Evolutionary conservation across 2,113 vertebrate genomes (phyloP).

Genomic region (Piaya cayana): DNA sequence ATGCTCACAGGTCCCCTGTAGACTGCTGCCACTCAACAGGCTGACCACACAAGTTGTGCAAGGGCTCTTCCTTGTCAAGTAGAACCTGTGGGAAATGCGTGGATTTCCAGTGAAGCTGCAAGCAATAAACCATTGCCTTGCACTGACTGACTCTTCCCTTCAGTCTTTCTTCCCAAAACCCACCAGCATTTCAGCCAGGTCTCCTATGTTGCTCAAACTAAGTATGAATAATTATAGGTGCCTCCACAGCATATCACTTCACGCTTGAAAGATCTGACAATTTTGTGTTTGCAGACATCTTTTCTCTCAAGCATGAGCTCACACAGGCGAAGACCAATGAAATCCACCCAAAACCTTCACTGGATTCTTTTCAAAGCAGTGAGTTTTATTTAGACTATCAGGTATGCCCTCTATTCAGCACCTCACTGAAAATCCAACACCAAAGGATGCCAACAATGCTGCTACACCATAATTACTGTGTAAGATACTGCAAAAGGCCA

Average conservation of each 20-base stretch:
- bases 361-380: neutral
- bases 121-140: rapidly evolving
- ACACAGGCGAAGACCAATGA: neutral
- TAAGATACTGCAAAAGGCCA: neutral
- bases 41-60: rapidly evolving
- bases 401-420: neutral
- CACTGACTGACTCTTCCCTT: neutral
- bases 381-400: neutral
- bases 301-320: neutral
- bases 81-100: neutral
- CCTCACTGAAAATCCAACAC: neutral
- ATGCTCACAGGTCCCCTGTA: rapidly evolving
- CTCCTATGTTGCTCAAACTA: neutral
- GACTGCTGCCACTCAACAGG: neutral
- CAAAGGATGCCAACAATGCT: neutral
- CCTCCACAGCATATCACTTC: neutral
- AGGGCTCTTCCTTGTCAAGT: rapidly evolving
- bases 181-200: rapidly evolving
- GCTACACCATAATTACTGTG: rapidly evolving
- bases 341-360: neutral
- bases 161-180: neutral
- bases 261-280: neutral
- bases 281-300: neutral
- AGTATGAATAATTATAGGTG: neutral
- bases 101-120: neutral